phyloP scores from a whole-genome alignment of 2,797 vertebrate species.

The Notamacropus eugenii region DNA sequence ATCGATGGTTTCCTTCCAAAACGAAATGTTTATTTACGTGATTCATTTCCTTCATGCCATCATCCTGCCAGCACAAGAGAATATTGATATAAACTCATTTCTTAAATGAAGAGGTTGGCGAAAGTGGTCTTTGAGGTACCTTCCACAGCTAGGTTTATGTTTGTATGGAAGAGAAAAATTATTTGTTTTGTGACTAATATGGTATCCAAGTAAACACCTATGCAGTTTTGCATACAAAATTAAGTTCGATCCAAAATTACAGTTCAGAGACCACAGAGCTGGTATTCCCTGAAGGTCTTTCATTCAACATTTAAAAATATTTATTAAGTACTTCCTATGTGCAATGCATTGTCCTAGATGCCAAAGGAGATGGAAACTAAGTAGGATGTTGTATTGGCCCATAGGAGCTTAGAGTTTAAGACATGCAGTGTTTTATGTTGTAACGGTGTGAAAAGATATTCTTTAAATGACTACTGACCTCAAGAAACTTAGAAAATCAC shows the following conservation, averaged over 20 bases:
- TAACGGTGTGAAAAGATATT: neutral
- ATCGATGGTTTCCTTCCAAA: constrained; percentile 3
- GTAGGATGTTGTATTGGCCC: neutral
- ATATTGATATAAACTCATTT: constrained; percentile 11
- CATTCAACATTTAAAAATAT: neutral
- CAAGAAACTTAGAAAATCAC: neutral
- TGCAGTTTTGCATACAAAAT: neutral
- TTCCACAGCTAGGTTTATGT: neutral
- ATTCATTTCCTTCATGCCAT: neutral
- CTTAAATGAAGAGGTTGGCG: constrained; percentile 6
- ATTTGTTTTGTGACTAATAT: neutral
- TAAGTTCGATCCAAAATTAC: neutral
- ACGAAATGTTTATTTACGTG: neutral
- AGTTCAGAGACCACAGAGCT: neutral
- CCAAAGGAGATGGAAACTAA: neutral
- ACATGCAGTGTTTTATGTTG: neutral
- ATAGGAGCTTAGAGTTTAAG: neutral
- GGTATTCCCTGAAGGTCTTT: neutral
- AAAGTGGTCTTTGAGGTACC: neutral
- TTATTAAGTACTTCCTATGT: neutral
- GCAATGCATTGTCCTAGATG: neutral
- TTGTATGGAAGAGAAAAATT: neutral
- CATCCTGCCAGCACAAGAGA: neutral
- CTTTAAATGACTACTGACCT: neutral
- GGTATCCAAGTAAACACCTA: neutral